Evolutionary conservation across 2,113 vertebrate genomes (phyloP), one percentile per base, ranked within the genome.

Genomic region (Cyprinodon brontotheroides): DNA sequence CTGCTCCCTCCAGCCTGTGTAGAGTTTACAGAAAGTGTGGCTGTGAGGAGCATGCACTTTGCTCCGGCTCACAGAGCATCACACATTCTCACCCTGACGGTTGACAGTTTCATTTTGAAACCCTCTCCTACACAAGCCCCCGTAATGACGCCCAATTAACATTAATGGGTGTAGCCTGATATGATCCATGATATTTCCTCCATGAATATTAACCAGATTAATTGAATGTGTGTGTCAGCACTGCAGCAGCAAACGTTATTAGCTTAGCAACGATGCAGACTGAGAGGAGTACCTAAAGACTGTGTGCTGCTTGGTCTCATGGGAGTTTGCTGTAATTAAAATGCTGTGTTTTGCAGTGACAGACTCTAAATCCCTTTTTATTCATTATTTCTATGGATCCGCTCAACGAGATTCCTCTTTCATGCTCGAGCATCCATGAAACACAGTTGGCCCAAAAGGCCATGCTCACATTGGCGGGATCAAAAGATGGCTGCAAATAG

Each of bases 341-440:
- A 90, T 79, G 76, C 82, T 85, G 72, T 78, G 72, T 78, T 84
- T 86, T 78, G 75, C 53, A 3, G 76, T 86, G 83, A 89, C 86
- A 87, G 82, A 87, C 81, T 80, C 83, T 39, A 50, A 87, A 77
- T 68, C 60, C 65, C 80, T 89, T 48, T 88, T 86, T 85, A 91
- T 90, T 89, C 83, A 93, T 89, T 89, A 89, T 93, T 94, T 93
- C 81, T 90, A 93, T 92, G 88, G 86, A 91, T 93, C 87, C 75
- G 77, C 75, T 73, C 89, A 92, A 91, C 88, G 87, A 89, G 90
- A 89, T 89, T 91, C 83, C 74, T 90, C 74, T 92, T 92, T 92
- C 88, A 92, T 87, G 89, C 91, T 92, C 65, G 82, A 89, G 86
- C 82, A 82, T 87, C 90, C 89, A 68, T 92, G 85, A 92, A 92